phyloP scores from a whole-genome alignment of 2,797 vertebrate genomes.

The Danio tinwini region DNA sequence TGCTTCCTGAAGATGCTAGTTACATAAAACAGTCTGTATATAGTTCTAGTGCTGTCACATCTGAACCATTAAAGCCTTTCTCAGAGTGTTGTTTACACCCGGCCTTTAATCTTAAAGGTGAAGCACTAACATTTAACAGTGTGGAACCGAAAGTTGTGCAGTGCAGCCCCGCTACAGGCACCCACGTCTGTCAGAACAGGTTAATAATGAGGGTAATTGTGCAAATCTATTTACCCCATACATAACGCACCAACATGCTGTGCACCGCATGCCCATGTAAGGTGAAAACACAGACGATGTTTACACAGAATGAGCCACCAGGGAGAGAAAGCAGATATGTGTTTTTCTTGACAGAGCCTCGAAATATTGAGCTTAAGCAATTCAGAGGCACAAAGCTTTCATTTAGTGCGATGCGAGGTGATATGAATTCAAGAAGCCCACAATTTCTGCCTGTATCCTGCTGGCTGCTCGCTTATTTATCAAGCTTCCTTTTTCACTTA shows the following conservation, averaged over 20 bases:
- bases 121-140: constrained; percentile 50
- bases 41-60: constrained; percentile 33
- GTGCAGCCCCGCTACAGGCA: constrained; percentile 24
- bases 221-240: constrained; percentile 57
- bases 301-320: constrained; percentile 77
- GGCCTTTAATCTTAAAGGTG: constrained; percentile 59
- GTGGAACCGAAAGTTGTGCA: constrained; percentile 33
- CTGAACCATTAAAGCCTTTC: constrained; percentile 49
- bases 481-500: constrained; percentile 19
- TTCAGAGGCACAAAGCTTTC: constrained; percentile 60
- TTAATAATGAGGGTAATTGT: constrained; percentile 56
- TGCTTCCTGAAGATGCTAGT: constrained; percentile 41
- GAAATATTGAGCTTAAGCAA: constrained; percentile 39
- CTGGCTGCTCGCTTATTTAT: not conserved
- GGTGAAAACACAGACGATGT: constrained; percentile 77
- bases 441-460: not conserved
- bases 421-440: not conserved
- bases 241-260: constrained; percentile 52
- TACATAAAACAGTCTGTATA: constrained; percentile 48
- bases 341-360: constrained; percentile 69
- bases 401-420: constrained; percentile 39
- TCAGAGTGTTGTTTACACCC: constrained; percentile 58
- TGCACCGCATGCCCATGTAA: constrained; percentile 79
- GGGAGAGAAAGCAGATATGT: constrained; percentile 65
- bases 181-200: constrained; percentile 51